These are phyloP conservation scores for Bemisia tabaci DNA, from an alignment of 1,140 invertebrate genomes.

Conservation along the genomic window DNA sequence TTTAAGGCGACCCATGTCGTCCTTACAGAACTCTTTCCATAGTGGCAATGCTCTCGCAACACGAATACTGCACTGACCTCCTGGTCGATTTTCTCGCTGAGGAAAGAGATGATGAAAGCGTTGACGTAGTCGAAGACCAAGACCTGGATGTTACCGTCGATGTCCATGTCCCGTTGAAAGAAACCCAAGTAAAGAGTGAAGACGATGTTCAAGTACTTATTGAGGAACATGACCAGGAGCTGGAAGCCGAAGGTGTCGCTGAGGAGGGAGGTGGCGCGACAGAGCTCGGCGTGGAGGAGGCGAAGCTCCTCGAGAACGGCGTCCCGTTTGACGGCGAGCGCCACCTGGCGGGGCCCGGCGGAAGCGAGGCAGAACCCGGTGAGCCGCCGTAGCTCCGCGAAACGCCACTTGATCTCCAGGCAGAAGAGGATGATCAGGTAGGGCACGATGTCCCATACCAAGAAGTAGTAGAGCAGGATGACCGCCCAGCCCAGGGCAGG, in stretches of 20 bases:
- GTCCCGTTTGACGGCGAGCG: neutral
- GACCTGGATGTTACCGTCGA: neutral
- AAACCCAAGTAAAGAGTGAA: neutral
- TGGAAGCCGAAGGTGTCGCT: neutral
- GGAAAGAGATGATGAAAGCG: neutral
- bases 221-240: neutral
- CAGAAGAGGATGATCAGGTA: neutral
- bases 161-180: neutral
- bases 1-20: no score
- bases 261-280: neutral
- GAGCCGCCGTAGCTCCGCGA: neutral
- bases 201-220: neutral
- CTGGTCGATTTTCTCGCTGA: neutral
- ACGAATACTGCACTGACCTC: neutral
- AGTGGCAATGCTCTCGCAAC: no score
- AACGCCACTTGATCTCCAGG: neutral
- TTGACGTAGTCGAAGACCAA: neutral
- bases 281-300: neutral
- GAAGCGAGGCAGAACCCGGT: neutral
- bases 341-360: neutral
- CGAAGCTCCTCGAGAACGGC: neutral
- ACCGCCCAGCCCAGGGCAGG: neutral
- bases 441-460: neutral
- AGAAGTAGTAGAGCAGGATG: neutral
- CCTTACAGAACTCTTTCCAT: no score